Conservation (phyloP, 2,113 vertebrate genomes). For the Rhizomys pruinosus region DNA sequence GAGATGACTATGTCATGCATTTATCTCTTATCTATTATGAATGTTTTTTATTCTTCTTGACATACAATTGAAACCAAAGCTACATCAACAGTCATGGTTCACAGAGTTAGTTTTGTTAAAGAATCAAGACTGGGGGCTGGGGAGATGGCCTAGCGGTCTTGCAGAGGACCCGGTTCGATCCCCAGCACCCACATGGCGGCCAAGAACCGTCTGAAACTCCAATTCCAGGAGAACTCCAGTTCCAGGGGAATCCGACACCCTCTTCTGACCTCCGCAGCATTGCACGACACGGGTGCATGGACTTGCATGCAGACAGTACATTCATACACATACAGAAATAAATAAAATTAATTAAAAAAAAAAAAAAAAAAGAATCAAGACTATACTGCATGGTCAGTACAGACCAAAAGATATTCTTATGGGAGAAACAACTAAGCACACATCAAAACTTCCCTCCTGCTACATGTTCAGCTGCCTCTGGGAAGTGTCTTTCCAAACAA, state of each 20-base stretch:
- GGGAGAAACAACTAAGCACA: background rate
- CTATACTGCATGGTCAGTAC: background rate
- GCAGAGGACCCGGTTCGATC: too few species aligned
- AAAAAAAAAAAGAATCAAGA: background rate
- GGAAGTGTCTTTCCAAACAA: background rate
- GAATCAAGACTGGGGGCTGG: background rate
- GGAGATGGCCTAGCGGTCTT: too few species aligned
- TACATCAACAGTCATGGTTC: background rate
- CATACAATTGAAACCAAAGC: background rate
- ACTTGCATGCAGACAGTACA: too few species aligned
- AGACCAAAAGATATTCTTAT: background rate
- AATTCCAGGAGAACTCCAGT: too few species aligned
- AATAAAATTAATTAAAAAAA: too few species aligned
- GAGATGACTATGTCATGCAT: background rate
- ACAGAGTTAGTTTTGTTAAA: background rate
- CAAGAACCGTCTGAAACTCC: too few species aligned
- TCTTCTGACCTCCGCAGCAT: too few species aligned
- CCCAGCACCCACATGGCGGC: too few species aligned
- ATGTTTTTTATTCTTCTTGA: background rate
- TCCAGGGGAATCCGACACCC: too few species aligned
- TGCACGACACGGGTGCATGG: too few species aligned
- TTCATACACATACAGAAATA: too few species aligned
- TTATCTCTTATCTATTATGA: background rate
- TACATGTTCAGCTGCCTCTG: background rate
- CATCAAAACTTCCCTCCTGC: background rate